Base-by-base conservation (phyloP, 2,888 invertebrate species). In the Drosophila flavopinicola region DNA sequence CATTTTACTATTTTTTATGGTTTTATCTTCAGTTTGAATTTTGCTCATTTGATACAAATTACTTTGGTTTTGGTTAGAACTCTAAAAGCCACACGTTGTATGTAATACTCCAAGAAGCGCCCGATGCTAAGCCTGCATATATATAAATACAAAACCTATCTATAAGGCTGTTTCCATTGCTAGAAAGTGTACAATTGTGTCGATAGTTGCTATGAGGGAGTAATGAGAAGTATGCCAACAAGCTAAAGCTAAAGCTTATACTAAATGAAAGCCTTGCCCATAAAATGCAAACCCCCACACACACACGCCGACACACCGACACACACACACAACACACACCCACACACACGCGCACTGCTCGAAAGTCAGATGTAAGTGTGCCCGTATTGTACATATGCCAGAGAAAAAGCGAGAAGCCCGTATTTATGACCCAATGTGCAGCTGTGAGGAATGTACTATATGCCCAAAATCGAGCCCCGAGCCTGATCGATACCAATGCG, bases 1-100 rank as follows among this genome's bases (percentile, higher is more conserved):
- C 29, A 32, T 42, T 42, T 49, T 56, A 53, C n/a, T 57, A 52
- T 41, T 61, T 67, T 57, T 42, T 64, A 59, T 57, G 23, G 33
- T 57, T 49, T 35, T 52, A 20, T 38, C 11, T 63, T 67, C 6
- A 27, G 49, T 69, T 86, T 73, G 48, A 63, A 63, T 78, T 80
- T 47, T 73, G 59, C 51, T 77, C 44, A 73, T 78, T 82, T 78
- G 33, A 64, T 58, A 64, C 41, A 48, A 54, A 45, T 69, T 32
- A 30, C 4, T 32, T 53, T 51, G 17, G 51, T 61, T 78, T 73
- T 58, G 58, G 65, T 85, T 83, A 67, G 29, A 66, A 61, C 60
- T 69, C 54, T 61, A 53, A 53, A 53, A 59, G 44, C 54, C 56
- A 67, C 57, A 67, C 42, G 38, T 45, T 56, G 57, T 38, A 45